phyloP scores from a whole-genome alignment of 2,113 vertebrate species.

The Bos javanicus region DNA sequence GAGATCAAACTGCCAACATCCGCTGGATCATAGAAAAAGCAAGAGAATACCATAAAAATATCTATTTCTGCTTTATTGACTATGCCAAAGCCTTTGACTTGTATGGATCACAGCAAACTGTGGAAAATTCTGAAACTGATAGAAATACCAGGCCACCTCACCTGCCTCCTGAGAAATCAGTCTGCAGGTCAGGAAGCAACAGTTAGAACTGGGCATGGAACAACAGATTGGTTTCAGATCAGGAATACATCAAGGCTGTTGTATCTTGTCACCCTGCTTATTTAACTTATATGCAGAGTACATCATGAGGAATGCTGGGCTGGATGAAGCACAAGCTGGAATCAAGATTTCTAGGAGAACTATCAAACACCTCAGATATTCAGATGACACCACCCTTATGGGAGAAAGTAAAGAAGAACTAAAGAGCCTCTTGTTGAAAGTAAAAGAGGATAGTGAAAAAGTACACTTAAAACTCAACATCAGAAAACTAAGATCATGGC shows the following conservation, averaged over 20 bases:
- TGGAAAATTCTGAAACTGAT: not conserved
- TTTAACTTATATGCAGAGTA: not conserved
- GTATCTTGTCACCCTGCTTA: not conserved
- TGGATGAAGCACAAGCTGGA: not conserved
- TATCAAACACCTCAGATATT: not conserved
- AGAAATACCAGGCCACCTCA: not conserved
- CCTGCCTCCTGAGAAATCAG: not conserved
- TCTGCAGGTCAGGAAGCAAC: not conserved
- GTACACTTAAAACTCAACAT: not conserved
- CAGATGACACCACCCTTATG: not conserved
- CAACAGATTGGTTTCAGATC: not conserved
- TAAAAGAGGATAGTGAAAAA: not conserved
- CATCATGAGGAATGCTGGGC: accelerated
- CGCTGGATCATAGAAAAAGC: not conserved
- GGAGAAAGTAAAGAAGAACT: not conserved
- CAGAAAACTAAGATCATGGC: not conserved
- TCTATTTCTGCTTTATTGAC: not conserved
- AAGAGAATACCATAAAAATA: not conserved
- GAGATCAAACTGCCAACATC: not conserved
- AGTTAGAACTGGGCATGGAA: not conserved
- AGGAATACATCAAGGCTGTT: not conserved
- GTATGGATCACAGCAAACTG: not conserved
- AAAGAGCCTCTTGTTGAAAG: not conserved
- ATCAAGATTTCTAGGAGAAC: not conserved
- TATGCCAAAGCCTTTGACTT: not conserved